Percentiles rank a stretch among this genome's conserved stretches.
These are phyloP conservation scores for Acholoe squamosa DNA, from an alignment of 2,888 invertebrate genomes.

Conservation along the genomic window DNA sequence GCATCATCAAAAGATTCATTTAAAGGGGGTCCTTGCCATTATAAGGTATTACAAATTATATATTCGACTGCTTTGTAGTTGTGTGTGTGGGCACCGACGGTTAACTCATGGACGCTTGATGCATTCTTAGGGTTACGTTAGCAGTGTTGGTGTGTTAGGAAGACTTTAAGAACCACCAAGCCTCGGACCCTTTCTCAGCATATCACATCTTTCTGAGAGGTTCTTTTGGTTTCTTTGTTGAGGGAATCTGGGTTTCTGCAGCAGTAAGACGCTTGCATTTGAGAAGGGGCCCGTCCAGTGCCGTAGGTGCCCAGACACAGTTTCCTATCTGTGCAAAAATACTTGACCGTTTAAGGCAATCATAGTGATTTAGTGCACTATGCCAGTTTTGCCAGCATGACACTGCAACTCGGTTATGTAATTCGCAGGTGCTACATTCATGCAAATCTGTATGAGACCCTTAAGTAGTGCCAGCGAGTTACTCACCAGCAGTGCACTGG, in stretches of 20 bases:
- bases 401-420: no score
- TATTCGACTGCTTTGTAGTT: neutral
- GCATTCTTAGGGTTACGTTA: constrained; percentile 5
- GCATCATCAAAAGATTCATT: neutral
- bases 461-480: no score
- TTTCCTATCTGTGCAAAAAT: constrained; percentile 10
- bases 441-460: no score
- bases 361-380: no score
- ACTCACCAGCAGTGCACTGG: no score
- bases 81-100: constrained; percentile 23
- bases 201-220: neutral
- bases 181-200: constrained; percentile 54
- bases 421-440: no score
- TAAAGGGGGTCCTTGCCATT: neutral
- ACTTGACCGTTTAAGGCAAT: no score
- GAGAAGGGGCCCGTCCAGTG: constrained; percentile 44
- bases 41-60: no score
- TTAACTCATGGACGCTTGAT: neutral
- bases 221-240: neutral
- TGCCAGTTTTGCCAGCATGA: no score
- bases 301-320: constrained; percentile 25
- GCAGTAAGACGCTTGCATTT: neutral
- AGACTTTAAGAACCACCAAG: constrained; percentile 47
- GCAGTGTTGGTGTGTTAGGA: constrained; percentile 55
- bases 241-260: constrained; percentile 28